phyloP scores from a whole-genome alignment of 2,113 vertebrate species.

The Eolophus roseicapilla region DNA sequence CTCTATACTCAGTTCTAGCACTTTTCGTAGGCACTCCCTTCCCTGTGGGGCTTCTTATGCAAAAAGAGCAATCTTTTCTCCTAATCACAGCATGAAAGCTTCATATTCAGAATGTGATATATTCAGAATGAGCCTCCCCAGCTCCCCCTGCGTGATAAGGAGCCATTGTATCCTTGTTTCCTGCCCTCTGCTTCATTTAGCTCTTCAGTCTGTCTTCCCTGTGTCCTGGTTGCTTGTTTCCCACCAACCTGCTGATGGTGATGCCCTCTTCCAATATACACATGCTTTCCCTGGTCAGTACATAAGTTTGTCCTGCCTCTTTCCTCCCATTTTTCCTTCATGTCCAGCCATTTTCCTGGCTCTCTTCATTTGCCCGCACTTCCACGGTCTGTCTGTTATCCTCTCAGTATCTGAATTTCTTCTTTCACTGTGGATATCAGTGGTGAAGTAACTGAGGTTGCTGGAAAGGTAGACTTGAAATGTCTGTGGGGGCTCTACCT shows the following conservation, averaged over 20 bases:
- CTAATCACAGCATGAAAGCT: neutral
- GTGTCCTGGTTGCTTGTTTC: neutral
- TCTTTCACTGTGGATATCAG: neutral
- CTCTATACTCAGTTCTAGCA: neutral
- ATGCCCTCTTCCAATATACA: neutral
- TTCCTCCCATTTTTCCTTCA: neutral
- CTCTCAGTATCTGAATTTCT: neutral
- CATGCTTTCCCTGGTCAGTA: neutral
- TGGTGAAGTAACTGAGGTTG: neutral
- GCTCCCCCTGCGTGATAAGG: neutral
- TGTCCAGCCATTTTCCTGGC: neutral
- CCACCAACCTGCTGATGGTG: neutral
- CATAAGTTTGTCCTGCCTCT: neutral
- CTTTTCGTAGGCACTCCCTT: neutral
- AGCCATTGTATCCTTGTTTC: neutral
- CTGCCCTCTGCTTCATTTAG: neutral
- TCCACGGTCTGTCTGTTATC: neutral
- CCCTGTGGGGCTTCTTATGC: neutral
- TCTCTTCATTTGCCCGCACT: neutral
- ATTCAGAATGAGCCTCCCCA: neutral
- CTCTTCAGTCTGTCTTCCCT: neutral
- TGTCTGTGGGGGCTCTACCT: neutral
- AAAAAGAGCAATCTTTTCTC: neutral
- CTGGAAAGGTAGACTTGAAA: neutral
- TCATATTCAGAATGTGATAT: neutral